These are phyloP conservation scores for Cassiopea andromeda DNA, from an alignment of 30 jellyfish, hydroid and myxozoan species.

Conservation along the genomic window DNA sequence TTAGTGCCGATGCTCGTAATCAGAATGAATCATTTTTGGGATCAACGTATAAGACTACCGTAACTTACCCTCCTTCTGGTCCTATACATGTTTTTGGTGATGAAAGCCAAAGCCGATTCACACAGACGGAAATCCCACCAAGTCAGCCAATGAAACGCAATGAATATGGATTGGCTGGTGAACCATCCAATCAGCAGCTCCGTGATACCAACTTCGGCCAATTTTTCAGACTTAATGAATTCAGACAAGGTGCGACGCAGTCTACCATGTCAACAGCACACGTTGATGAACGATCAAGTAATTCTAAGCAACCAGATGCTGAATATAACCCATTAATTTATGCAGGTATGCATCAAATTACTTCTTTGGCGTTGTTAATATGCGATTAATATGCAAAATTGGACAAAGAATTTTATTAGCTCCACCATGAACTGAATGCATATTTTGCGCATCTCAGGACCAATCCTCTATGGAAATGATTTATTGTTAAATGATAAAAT, in stretches of 20 bases:
- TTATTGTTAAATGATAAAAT: too few species aligned
- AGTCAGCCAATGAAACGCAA: neutral
- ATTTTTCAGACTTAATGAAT: conserved; percentile 28
- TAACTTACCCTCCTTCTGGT: conserved; percentile 45
- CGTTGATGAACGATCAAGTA: neutral
- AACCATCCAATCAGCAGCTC: neutral
- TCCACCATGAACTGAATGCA: too few species aligned
- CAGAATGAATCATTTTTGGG: neutral
- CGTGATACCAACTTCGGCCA: conserved; percentile 7
- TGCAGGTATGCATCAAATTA: neutral
- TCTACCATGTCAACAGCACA: neutral
- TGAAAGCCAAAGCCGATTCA: conserved; percentile 32
- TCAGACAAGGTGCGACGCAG: neutral
- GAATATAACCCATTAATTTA: conserved; percentile 27
- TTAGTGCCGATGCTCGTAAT: neutral
- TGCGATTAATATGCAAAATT: too few species aligned
- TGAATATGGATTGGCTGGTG: conserved; percentile 14
- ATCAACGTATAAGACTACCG: conserved; percentile 20
- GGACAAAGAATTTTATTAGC: too few species aligned
- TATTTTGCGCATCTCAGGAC: too few species aligned
- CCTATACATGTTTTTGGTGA: conserved; percentile 49
- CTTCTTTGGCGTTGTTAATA: too few species aligned
- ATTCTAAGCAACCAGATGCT: neutral
- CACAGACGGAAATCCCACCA: conserved; percentile 36
- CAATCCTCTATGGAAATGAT: too few species aligned